A percentile compares a stretch with the other conserved stretches of the same genome.
These are phyloP conservation scores for Lutjanus argentimaculatus DNA, from an alignment of 2,797 vertebrate species.

Conservation along the genomic window DNA sequence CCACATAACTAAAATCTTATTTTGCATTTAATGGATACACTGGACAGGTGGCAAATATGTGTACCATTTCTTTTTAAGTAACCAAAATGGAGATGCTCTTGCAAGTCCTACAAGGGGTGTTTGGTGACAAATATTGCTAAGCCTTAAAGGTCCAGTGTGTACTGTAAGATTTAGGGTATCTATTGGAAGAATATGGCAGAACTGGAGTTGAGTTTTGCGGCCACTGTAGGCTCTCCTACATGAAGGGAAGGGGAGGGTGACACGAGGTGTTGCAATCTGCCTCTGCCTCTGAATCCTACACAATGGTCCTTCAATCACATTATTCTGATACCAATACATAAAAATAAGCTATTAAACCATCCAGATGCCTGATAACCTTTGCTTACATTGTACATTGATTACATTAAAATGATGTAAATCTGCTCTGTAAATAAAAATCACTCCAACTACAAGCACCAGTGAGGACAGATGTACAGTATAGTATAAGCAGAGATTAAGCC, in stretches of 20 bases:
- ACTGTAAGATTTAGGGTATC: too few relatives aligned
- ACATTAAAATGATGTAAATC: background rate
- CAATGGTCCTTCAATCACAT: background rate
- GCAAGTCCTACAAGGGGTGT: background rate
- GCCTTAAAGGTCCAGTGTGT: background rate
- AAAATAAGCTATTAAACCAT: background rate
- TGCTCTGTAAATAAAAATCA: background rate
- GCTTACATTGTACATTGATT: background rate
- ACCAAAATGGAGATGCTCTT: background rate
- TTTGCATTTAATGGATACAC: conserved; percentile 1
- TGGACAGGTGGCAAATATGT: conserved; percentile 1
- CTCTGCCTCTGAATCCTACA: too few relatives aligned
- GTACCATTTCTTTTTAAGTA: background rate
- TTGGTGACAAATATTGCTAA: conserved; percentile 6
- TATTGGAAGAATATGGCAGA: too few relatives aligned
- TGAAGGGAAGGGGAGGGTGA: too few relatives aligned
- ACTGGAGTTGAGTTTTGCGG: too few relatives aligned
- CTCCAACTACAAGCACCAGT: background rate
- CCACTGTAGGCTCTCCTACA: too few relatives aligned
- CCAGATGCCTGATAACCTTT: background rate
- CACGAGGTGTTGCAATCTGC: too few relatives aligned
- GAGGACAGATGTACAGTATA: conserved; percentile 7
- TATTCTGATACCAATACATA: background rate
- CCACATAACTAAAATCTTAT: background rate
- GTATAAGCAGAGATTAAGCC: conserved; percentile 22